Evolutionary conservation across 1,140 invertebrate genomes (phyloP), one percentile per base, ranked within the genome.

Genomic region (Lucilia sericata): DNA sequence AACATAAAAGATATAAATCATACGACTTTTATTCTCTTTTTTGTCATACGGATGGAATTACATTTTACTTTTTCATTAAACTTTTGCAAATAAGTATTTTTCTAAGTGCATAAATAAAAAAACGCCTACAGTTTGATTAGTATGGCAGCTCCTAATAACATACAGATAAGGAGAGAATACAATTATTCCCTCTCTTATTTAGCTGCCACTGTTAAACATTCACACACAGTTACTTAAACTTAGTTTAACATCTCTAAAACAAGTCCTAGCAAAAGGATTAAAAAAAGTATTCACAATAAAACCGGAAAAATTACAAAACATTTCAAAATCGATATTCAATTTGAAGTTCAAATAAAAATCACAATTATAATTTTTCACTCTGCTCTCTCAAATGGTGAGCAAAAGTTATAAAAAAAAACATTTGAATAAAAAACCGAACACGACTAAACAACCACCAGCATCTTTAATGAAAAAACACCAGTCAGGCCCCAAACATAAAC

Each of bases 401-500:
- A 42, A 42, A 42, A 42, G 5, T 42, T 42, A 42, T 42, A 42
- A 42, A 8, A 42, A 36, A 36, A 8, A 42, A n/a, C 0, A 70
- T 21, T 25, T 25, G 3, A 70, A 42, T 42, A 42, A 60, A 17
- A 70, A 17, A 70, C 60, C 25, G 0, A 70, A 30, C 5, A 70
- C 60, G 10, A 9, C 5, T 19, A 21, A 21, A 70, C 65, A 9
- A 10, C 21, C 7, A 70, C 65, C 65, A 70, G 65, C 65, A 70
- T 70, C 65, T 70, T 70, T 19, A 21, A 70, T n/a, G 65, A 70
- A 70, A 78, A 80, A 80, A n/a, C 25, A 30, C 25, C 25, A 30
- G 42, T 10, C 42, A 42, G 76, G 76, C 76, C 76, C 21, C 76
- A 80, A 49, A 80, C 65, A 55, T 55, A 49, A 80, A 47, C 34